Base-by-base conservation (phyloP, 2,113 vertebrate species). In the Lota lota region DNA sequence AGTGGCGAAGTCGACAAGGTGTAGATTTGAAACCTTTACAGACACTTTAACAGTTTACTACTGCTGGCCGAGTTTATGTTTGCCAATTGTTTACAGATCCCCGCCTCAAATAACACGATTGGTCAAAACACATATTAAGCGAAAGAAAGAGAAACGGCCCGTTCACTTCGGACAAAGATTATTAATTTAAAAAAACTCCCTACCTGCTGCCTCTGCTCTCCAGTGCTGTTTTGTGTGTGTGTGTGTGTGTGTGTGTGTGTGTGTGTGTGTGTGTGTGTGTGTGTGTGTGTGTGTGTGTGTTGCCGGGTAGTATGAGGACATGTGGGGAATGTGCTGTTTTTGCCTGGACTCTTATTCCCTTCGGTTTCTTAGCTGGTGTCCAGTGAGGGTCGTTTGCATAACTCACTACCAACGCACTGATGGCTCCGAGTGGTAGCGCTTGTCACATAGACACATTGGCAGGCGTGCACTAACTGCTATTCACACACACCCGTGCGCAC, bases 361-460 rank as follows among this genome's bases (percentile, higher is more conserved):
- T 20, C 8, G 21, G 71, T 70, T 75, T 77, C 67, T 63, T 16
- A 8, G 20, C 17, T 78, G 83, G 85, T 87, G 79, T 89, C 85
- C 67, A 51, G 73, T 90, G 81, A 79, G 86, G 64, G 58, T 18
- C 56, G 63, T 87, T 89, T 84, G 77, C 83, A 80, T 85, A 81
- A 82, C 82, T 83, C 76, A 77, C 82, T 87, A 83, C 36, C 40
- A 66, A 57, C 63, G 3, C 22, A 40, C 64, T 22, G 58, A 69
- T 68, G 62, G 64, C 65, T 40, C 47, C 53, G 22, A 18, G 20
- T 28, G 28, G 20, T 40, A 50, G 40, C 50, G 65, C 66, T 51
- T 59, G 19, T 61, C 11, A 70, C 58, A 73, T 54, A 56, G 20
- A 47, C 12, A 65, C 60, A 60, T 33, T 62, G 59, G 68, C 28